Evolutionary conservation across 2,113 vertebrate genomes (phyloP).

Genomic region (Prionailurus bengalensis): DNA sequence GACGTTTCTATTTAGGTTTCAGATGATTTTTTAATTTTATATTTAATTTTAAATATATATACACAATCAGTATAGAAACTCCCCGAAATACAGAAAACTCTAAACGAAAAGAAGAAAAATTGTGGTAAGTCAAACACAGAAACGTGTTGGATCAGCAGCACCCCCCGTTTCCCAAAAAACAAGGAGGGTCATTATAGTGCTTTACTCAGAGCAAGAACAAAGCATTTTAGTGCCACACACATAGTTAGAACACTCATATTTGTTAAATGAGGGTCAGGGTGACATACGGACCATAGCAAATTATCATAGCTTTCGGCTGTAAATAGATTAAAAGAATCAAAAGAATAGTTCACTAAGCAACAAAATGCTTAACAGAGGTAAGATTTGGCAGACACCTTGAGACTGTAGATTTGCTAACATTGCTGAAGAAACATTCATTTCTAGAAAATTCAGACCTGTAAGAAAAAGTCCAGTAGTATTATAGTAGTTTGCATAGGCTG

Average conservation of each 20-base stretch:
- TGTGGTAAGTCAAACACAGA: not conserved
- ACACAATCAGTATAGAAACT: not conserved
- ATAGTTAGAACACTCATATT: not conserved
- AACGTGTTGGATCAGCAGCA: not conserved
- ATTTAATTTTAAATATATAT: not conserved
- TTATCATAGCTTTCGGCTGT: not conserved
- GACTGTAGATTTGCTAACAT: not conserved
- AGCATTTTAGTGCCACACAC: not conserved
- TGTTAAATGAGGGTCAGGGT: not conserved
- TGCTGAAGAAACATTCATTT: not conserved
- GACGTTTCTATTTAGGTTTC: not conserved
- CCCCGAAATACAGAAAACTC: not conserved
- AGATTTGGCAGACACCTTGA: not conserved
- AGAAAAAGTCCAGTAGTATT: not conserved
- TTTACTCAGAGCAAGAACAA: not conserved
- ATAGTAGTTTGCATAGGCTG: fast-evolving
- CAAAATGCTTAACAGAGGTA: not conserved
- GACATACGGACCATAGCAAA: not conserved
- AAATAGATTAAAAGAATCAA: not conserved
- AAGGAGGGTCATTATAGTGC: not conserved
- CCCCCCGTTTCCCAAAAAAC: not conserved
- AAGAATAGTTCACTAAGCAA: not conserved
- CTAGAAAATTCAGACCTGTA: not conserved
- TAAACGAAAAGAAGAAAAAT: not conserved
- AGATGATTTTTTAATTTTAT: not conserved